Percentiles rank a stretch among this genome's conserved stretches.
Conservation (phyloP, 2,113 vertebrate genomes). For the Indicator indicator region DNA sequence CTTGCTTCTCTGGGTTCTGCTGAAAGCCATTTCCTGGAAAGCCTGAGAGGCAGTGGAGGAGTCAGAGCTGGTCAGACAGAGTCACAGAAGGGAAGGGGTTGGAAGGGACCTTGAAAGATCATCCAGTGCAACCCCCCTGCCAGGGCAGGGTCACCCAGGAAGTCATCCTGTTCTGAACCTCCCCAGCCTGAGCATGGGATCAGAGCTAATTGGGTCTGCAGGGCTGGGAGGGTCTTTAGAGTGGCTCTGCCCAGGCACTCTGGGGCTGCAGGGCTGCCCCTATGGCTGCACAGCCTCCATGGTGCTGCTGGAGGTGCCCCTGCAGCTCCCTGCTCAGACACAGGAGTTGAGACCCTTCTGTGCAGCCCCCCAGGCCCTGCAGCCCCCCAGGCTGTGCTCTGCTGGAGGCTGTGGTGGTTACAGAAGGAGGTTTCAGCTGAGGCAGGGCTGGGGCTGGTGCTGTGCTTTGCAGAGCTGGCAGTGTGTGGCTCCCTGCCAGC, state of each 20-base stretch:
- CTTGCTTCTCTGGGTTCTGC: neutral
- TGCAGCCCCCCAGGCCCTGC: neutral
- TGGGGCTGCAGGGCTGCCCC: neutral
- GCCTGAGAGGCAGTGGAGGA: neutral
- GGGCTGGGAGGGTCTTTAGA: neutral
- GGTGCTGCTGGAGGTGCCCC: neutral
- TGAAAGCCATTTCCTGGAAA: neutral
- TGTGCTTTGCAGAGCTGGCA: neutral
- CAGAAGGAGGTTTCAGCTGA: too few relatives aligned
- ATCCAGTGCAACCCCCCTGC: too few relatives aligned
- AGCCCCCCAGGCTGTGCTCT: neutral
- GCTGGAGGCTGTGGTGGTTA: neutral
- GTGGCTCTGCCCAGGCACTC: neutral
- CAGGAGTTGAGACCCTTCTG: neutral
- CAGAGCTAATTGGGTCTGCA: neutral
- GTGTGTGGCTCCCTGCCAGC: neutral
- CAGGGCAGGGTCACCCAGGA: too few relatives aligned
- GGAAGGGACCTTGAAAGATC: too few relatives aligned
- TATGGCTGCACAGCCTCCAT: accelerated
- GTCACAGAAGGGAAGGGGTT: neutral
- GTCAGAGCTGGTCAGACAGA: neutral
- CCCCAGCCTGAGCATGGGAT: neutral
- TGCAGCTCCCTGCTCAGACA: neutral
- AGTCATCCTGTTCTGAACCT: too few relatives aligned
- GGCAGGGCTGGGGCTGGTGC: neutral